Evolutionary conservation across 2,888 invertebrate genomes (phyloP), one percentile per base, ranked within the genome.

Genomic region (Thereva unica): DNA sequence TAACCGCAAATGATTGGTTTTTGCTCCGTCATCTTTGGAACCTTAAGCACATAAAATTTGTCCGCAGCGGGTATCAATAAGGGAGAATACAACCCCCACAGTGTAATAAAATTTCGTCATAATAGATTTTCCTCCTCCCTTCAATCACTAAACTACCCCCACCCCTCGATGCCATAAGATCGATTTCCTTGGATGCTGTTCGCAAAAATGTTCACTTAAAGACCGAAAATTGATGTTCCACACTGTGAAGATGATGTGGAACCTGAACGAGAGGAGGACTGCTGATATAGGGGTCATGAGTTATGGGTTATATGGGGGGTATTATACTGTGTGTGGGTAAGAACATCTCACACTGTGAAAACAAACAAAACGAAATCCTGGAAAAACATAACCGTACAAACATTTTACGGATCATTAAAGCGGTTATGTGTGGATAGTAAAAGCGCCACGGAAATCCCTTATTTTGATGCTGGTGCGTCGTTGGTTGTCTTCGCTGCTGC

Each of bases 331-430:
- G 23, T 23, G 23, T 23, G 23, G 23, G 23, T 23, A 23, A 23
- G 23, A 23, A 23, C 23, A 23, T 23, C n/a, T n/a, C 23, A 23
- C 23, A 23, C 23, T 23, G 23, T 23, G 23, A 23, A 23, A 23
- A 23, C 23, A 23, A 23, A 23, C 23, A 23, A 41, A 47, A 37
- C 49, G 35, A 8, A 50, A 49, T 9, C 23, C 41, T 40, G n/a
- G 42, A 57, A 59, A 59, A 59, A 59, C 47, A 47, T 63, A 63
- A 68, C 68, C 68, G 57, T 64, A 68, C 50, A 68, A 66, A 47
- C 66, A 68, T 66, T 68, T 68, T 65, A 68, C 68, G 68, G 49
- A 55, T 68, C 68, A 68, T 68, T 68, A 68, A 68, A 59, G 50
- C 44, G 40, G 57, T 50, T 65, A 64, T 54, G 59, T 59, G 61